These are phyloP conservation scores for Gambusia affinis DNA, from an alignment of 2,113 vertebrate genomes.

Conservation along the genomic window DNA sequence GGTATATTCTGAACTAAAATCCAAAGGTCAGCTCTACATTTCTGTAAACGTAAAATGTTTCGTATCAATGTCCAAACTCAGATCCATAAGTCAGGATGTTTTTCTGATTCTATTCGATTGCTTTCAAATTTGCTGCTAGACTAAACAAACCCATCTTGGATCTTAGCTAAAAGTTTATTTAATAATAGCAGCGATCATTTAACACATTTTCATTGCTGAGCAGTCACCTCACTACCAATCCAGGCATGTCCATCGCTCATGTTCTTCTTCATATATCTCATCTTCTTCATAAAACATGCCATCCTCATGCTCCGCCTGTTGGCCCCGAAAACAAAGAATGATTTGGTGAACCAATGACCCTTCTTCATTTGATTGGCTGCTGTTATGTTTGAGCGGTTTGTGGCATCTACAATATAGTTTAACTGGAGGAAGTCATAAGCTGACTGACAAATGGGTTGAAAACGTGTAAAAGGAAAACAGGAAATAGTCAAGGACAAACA, in stretches of 20 bases:
- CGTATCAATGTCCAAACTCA: no score
- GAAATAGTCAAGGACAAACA: conserved; percentile 44
- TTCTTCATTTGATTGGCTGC: conserved; percentile 24
- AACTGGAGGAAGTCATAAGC: conserved; percentile 27
- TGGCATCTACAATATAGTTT: conserved; percentile 14
- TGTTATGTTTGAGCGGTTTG: conserved; percentile 32
- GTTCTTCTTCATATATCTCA: conserved; percentile 76
- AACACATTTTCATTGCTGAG: conserved; percentile 48
- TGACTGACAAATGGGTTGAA: conserved; percentile 36
- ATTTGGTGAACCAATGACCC: conserved; percentile 56
- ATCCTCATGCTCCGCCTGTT: conserved; percentile 75
- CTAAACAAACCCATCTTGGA: conserved; percentile 4
- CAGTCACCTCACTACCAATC: conserved; percentile 79
- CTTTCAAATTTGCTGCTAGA: not conserved
- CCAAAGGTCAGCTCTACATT: no score
- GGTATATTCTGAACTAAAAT: no score
- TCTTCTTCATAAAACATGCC: conserved; percentile 79
- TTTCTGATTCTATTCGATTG: not conserved
- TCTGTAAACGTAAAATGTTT: no score
- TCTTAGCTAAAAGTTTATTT: not conserved
- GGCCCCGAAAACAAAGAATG: conserved; percentile 70
- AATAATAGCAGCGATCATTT: conserved; percentile 13
- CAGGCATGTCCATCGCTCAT: conserved; percentile 77
- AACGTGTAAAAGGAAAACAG: conserved; percentile 42
- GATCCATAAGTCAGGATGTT: not conserved